Evolutionary conservation across 2,888 invertebrate genomes (phyloP).

Genomic region (Epinotia nisella): DNA sequence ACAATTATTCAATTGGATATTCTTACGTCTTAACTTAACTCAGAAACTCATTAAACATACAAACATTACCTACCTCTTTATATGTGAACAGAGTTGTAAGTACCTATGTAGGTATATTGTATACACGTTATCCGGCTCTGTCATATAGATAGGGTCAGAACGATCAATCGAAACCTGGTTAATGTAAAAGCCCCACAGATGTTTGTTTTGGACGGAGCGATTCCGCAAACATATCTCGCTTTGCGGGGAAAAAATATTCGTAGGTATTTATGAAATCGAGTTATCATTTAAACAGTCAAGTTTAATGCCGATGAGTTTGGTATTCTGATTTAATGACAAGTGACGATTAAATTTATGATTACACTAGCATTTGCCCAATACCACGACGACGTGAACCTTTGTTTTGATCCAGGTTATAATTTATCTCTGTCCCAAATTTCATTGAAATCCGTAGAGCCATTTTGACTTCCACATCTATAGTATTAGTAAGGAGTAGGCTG

Average conservation of each 20-base stretch:
- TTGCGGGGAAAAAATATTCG: not conserved
- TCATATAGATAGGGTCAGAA: conserved; percentile 13
- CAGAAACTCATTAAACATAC: not conserved
- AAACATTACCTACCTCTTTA: not conserved
- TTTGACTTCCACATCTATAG: too few relatives aligned
- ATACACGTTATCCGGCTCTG: conserved; percentile 1
- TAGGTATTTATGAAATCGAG: conserved; percentile 1
- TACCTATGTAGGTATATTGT: not conserved
- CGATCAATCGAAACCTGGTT: conserved; percentile 36
- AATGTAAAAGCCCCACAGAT: conserved; percentile 38
- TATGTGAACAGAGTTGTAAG: not conserved
- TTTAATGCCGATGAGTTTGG: not conserved
- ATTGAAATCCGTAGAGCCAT: too few relatives aligned
- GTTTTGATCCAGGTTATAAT: too few relatives aligned
- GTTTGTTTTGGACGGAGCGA: conserved; percentile 32
- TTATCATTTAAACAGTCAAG: not conserved
- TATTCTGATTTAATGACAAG: not conserved
- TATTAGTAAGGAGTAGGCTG: too few relatives aligned
- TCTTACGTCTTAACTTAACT: not conserved
- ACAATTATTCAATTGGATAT: not conserved
- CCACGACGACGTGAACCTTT: too few relatives aligned
- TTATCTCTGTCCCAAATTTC: too few relatives aligned
- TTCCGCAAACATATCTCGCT: conserved; percentile 28
- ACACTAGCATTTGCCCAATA: too few relatives aligned
- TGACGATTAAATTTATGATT: not conserved